Evolutionary conservation across 1,140 invertebrate genomes (phyloP).

Genomic region (Catajapyx aquilonaris): DNA sequence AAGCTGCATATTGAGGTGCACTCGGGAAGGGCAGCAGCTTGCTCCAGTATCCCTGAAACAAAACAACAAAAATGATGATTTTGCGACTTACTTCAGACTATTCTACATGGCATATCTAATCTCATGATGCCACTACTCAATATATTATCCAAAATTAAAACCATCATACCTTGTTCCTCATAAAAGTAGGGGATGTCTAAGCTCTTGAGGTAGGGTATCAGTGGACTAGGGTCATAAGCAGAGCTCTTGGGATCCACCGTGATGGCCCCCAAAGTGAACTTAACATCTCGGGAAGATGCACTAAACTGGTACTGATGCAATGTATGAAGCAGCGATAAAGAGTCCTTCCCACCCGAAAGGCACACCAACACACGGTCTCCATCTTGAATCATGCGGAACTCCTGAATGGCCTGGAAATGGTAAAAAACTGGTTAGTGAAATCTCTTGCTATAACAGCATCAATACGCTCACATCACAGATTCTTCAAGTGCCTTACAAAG

Average conservation of each 20-base stretch:
- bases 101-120: background rate
- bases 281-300: slow-evolving; percentile 42
- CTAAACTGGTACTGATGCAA: slow-evolving; percentile 67
- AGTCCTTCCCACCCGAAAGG: slow-evolving; percentile 61
- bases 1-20: slow-evolving; percentile 41
- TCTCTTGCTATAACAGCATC: background rate
- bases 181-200: slow-evolving; percentile 47
- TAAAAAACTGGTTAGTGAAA: slow-evolving; percentile 3
- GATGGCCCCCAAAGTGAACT: slow-evolving; percentile 51
- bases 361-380: slow-evolving; percentile 67
- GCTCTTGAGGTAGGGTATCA: slow-evolving; percentile 41
- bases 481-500: too few relatives aligned
- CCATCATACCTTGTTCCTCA: slow-evolving; percentile 37
- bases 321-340: slow-evolving; percentile 58
- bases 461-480: background rate
- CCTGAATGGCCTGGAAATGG: slow-evolving; percentile 41
- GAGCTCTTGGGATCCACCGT: slow-evolving; percentile 43
- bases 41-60: slow-evolving; percentile 26
- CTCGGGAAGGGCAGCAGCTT: slow-evolving; percentile 18
- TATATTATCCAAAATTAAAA: too few relatives aligned
- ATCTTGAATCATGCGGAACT: slow-evolving; percentile 65
- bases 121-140: too few relatives aligned
- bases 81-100: too few relatives aligned
- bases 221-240: slow-evolving; percentile 38
- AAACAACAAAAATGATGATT: slow-evolving; percentile 7